phyloP scores from a whole-genome alignment of 2,888 invertebrate species.

The Dolichopus griseipennis region DNA sequence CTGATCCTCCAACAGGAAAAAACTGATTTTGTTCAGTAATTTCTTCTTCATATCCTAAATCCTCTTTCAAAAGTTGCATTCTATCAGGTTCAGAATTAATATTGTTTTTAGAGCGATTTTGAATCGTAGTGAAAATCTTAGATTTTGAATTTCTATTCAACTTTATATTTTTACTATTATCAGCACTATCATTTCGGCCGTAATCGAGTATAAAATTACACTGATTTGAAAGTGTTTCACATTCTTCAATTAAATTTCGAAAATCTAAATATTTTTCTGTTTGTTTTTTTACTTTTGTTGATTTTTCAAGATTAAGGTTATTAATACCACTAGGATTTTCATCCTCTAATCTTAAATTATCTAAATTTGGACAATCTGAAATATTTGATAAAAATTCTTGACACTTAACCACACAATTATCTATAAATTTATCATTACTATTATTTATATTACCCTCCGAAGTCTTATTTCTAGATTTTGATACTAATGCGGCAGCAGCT shows the following conservation, averaged over 20 bases:
- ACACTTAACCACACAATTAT: background rate
- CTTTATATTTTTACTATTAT: slow-evolving; percentile 22
- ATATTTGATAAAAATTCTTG: background rate
- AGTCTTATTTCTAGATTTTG: slow-evolving; percentile 7
- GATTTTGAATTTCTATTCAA: slow-evolving; percentile 23
- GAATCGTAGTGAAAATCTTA: slow-evolving; percentile 29
- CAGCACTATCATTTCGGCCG: slow-evolving; percentile 28
- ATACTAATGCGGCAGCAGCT: background rate
- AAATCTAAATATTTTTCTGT: slow-evolving; percentile 24
- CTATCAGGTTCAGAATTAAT: slow-evolving; percentile 16
- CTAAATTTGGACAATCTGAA: slow-evolving; percentile 17
- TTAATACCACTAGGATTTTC: background rate
- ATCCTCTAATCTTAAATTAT: slow-evolving; percentile 16
- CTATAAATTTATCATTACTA: background rate
- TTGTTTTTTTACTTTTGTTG: background rate
- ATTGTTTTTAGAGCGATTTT: slow-evolving; percentile 18
- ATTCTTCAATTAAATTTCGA: slow-evolving; percentile 34
- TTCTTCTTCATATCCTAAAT: background rate
- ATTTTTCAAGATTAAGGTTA: background rate
- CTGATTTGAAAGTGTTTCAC: slow-evolving; percentile 24
- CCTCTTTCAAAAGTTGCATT: slow-evolving; percentile 7
- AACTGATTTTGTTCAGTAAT: slow-evolving; percentile 4
- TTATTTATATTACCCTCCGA: background rate
- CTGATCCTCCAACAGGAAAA: background rate
- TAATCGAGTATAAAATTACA: slow-evolving; percentile 20